Evolutionary conservation across 2,888 invertebrate genomes (phyloP).

Genomic region (Phymatocera aterrima): DNA sequence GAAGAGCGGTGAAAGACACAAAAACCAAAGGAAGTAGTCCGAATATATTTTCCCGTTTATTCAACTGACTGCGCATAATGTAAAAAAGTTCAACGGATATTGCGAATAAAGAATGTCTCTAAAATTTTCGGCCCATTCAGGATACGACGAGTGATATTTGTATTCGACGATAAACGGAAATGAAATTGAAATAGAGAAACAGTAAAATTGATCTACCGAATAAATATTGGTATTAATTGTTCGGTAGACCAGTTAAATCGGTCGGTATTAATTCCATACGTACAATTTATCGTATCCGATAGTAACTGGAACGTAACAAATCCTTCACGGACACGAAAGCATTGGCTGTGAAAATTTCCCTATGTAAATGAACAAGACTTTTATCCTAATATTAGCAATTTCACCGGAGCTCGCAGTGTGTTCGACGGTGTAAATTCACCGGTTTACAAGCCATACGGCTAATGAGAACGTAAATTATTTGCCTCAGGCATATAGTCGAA

Average conservation of each 20-base stretch:
- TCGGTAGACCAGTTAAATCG: background rate
- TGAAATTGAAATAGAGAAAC: background rate
- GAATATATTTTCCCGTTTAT: too few species aligned
- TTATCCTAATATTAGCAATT: background rate
- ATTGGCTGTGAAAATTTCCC: constrained; percentile 15
- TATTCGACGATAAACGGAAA: background rate
- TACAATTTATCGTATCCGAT: background rate
- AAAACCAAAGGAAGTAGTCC: too few species aligned
- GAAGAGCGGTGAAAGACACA: too few species aligned
- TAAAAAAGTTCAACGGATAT: too few species aligned
- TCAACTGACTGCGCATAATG: too few species aligned
- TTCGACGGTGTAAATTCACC: background rate
- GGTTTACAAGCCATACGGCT: background rate
- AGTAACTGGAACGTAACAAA: constrained; percentile 31
- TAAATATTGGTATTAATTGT: background rate
- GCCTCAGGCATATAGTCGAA: background rate
- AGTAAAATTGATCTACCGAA: background rate
- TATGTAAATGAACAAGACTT: background rate
- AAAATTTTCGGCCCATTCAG: too few species aligned
- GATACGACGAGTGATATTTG: background rate
- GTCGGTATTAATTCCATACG: background rate
- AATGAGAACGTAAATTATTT: constrained; percentile 7
- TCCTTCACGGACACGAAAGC: background rate
- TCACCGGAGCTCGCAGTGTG: background rate
- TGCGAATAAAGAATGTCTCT: too few species aligned